phyloP scores from a whole-genome alignment of 2,888 invertebrate genomes.

The Ectropis crepuscularia region DNA sequence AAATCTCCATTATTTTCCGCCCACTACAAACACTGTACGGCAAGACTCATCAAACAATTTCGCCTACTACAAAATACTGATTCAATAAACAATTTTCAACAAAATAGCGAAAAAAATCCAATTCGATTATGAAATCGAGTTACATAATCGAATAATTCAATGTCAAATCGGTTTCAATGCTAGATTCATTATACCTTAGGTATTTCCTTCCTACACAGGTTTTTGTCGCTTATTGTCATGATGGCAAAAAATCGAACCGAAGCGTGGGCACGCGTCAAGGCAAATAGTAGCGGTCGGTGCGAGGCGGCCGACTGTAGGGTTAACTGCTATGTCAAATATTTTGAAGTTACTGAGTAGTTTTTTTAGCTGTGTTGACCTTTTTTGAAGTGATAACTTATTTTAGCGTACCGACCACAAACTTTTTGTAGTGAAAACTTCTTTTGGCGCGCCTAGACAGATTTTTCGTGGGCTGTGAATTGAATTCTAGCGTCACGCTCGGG shows the following conservation, averaged over 20 bases:
- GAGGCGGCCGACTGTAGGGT: constrained; percentile 7
- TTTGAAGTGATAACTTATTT: background rate
- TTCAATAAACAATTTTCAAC: constrained; percentile 5
- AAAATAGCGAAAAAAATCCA: constrained; percentile 1
- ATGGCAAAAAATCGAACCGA: constrained; percentile 31
- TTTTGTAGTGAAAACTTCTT: too few species aligned
- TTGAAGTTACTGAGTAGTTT: background rate
- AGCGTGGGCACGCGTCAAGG: constrained; percentile 31
- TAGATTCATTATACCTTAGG: constrained; percentile 18
- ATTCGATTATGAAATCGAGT: constrained; percentile 19
- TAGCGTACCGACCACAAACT: too few species aligned
- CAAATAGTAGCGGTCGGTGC: constrained; percentile 12
- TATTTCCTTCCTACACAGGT: constrained; percentile 38
- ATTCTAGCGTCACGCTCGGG: too few species aligned
- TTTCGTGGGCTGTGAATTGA: too few species aligned
- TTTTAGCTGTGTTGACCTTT: background rate
- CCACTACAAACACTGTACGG: background rate
- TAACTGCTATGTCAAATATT: background rate
- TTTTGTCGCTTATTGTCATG: constrained; percentile 28
- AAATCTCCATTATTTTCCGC: too few species aligned
- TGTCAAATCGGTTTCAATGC: constrained; percentile 30
- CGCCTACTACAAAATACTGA: constrained; percentile 5
- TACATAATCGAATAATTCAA: constrained; percentile 31
- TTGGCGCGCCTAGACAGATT: too few species aligned
- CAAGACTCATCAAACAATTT: background rate